Conservation (phyloP, 1,140 invertebrate genomes). For the Arctopsyche grandis region DNA sequence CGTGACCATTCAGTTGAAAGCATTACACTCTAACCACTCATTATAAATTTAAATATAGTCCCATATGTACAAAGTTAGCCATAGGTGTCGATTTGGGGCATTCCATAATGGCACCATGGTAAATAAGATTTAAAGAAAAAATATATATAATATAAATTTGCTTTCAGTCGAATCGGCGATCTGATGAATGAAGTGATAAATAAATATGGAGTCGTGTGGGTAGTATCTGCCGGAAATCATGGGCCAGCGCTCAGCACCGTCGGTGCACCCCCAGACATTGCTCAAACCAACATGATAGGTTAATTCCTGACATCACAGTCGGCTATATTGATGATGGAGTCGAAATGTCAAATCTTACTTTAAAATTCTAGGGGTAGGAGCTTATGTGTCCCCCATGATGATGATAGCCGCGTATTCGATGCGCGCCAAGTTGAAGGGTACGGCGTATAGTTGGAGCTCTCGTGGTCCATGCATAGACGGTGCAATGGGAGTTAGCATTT, state of each 20-base stretch:
- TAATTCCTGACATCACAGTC: constrained; percentile 47
- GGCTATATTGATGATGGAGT: not conserved
- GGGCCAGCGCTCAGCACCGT: constrained; percentile 94
- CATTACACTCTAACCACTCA: no score
- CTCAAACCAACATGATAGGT: constrained; percentile 84
- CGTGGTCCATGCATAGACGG: constrained; percentile 91
- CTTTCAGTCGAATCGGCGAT: constrained; percentile 80
- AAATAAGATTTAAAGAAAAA: no score
- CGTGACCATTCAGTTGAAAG: no score
- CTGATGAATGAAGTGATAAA: constrained; percentile 91
- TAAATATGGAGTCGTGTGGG: constrained; percentile 92
- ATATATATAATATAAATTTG: no score
- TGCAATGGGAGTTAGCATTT: constrained; percentile 86
- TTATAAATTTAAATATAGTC: no score
- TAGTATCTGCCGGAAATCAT: constrained; percentile 93
- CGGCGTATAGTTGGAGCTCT: constrained; percentile 95
- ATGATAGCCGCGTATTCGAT: constrained; percentile 95
- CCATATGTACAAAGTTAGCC: no score
- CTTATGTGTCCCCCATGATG: constrained; percentile 97
- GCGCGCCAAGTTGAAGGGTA: constrained; percentile 82
- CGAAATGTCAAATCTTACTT: not conserved
- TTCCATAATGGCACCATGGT: no score
- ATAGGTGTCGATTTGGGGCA: no score
- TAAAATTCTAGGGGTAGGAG: constrained; percentile 79
- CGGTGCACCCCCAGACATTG: constrained; percentile 91